Base-by-base conservation (phyloP, 2,888 invertebrate species). In the Scaptodrosophila latifasciaeformis region DNA sequence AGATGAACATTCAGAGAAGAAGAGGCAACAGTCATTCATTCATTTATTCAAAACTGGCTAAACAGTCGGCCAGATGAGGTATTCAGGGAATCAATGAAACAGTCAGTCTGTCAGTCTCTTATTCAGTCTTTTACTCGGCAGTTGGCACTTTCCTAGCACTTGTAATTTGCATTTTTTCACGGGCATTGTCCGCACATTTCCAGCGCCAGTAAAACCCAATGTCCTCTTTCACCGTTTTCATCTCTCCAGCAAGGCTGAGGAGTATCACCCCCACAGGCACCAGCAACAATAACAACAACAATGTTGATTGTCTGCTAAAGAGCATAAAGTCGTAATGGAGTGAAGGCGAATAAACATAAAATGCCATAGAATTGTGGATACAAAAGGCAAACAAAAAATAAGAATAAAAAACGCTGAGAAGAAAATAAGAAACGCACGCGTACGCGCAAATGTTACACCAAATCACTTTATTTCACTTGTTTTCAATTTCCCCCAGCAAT, bases 401-500 rank as follows among this genome's bases (percentile, higher is more conserved):
- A 54, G 46, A 65, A 56, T 29, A 48, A 53, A 54, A 63, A 39
- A 39, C 30, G 27, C 39, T 27, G 37, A 35, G 51, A 57, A 61
- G 49, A 54, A 61, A 67, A n/a, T n/a, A n/a, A n/a, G n/a, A n/a
- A 76, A 60, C 62, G 67, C 82, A 70, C 61, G 76, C 79, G 74
- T 72, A 68, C 75, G 80, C 78, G 66, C 65, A 67, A 76, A 76
- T 74, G 76, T 65, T 58, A 64, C 71, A 67, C 55, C 77, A 67
- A 81, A 81, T 81, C 82, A 72, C 80, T 81, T 81, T 82, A 82
- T 81, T 79, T 81, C 75, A 76, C 69, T 81, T 76, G 67, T 79
- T 71, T 72, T 79, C 70, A 70, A 74, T 78, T 81, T 68, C 57
- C 64, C 34, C 50, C 35, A 56, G 49, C 51, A 49, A 53, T 56